Evolutionary conservation across 1,140 invertebrate genomes (phyloP).

Genomic region (Mactra quadrangularis): DNA sequence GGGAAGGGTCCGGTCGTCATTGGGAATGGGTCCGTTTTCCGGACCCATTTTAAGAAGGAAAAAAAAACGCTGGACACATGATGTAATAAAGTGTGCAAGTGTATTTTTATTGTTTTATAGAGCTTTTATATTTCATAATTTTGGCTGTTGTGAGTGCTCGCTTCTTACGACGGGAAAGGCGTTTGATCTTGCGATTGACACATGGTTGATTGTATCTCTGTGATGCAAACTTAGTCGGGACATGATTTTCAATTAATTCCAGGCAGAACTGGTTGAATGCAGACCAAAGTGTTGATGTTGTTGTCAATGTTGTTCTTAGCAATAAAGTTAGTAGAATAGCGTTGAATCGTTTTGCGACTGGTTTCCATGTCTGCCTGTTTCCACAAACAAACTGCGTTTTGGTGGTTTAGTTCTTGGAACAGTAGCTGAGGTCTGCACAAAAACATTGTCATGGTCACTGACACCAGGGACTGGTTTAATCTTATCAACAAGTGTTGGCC

Average conservation of each 20-base stretch:
- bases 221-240: background rate
- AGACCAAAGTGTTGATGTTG: background rate
- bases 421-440: background rate
- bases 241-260: background rate
- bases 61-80: no score
- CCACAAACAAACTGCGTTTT: slow-evolving; percentile 7
- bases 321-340: background rate
- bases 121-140: no score
- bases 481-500: slow-evolving; percentile 11
- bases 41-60: no score
- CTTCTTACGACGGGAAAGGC: slow-evolving; percentile 1
- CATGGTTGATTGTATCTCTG: slow-evolving; percentile 12
- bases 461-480: slow-evolving; percentile 12
- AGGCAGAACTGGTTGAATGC: background rate
- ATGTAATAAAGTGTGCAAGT: background rate
- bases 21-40: no score
- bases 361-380: background rate
- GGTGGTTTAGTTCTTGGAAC: background rate
- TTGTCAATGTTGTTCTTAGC: background rate
- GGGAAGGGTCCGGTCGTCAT: no score
- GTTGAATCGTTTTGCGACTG: background rate
- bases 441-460: slow-evolving; percentile 27
- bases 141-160: background rate
- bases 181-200: background rate
- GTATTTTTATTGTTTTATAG: no score